Percentiles rank a stretch among this genome's conserved stretches.
phyloP scores from a whole-genome alignment of 2,113 vertebrate species.

The Barbus barbus region DNA sequence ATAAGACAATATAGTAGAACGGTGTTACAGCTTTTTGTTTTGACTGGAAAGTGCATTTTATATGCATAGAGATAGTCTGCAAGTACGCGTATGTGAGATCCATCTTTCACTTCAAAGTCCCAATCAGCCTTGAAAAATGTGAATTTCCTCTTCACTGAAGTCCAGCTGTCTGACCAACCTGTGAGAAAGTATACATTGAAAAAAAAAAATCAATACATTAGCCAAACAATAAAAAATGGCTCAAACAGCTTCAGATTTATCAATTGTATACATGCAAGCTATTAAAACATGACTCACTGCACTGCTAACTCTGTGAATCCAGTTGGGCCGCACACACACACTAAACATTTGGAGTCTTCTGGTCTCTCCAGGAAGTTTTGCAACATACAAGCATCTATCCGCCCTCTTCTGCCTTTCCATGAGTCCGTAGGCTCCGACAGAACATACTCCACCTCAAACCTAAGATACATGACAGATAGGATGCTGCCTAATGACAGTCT shows the following conservation, averaged over 20 bases:
- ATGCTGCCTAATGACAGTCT: neutral
- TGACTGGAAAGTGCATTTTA: slow-evolving; percentile 13
- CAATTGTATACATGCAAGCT: neutral
- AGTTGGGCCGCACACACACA: slow-evolving; percentile 89
- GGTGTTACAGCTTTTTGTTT: neutral
- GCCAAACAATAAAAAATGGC: neutral
- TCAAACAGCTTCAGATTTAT: neutral
- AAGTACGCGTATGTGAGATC: neutral
- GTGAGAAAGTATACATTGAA: neutral
- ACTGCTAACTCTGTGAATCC: slow-evolving; percentile 85
- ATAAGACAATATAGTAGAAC: neutral
- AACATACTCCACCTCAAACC: slow-evolving; percentile 87
- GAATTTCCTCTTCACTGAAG: slow-evolving; percentile 71
- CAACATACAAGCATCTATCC: slow-evolving; percentile 78
- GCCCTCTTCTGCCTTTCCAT: slow-evolving; percentile 83
- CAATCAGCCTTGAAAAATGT: slow-evolving; percentile 72
- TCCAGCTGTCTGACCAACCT: slow-evolving; percentile 73
- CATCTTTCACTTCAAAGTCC: neutral
- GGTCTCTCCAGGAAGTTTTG: slow-evolving; percentile 75
- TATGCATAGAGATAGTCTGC: slow-evolving; percentile 15
- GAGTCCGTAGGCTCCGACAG: slow-evolving; percentile 82
- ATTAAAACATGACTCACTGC: slow-evolving; percentile 70
- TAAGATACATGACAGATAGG: slow-evolving; percentile 57
- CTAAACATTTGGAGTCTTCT: slow-evolving; percentile 75
- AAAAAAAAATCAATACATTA: neutral